Percentiles rank a stretch among this genome's conserved stretches.
These are phyloP conservation scores for Epinotia bilunana DNA, from an alignment of 2,888 invertebrate genomes.

Conservation along the genomic window DNA sequence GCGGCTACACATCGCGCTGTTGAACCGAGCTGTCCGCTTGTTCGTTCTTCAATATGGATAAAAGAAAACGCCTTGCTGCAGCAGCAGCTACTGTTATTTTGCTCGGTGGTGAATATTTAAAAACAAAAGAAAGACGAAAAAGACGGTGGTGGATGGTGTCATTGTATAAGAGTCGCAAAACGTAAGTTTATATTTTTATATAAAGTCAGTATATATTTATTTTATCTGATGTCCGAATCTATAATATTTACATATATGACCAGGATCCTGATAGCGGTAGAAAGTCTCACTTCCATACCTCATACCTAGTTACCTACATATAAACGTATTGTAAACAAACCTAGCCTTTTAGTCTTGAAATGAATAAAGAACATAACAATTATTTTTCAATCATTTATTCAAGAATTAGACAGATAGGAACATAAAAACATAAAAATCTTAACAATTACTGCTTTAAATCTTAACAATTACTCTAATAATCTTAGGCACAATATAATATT, in stretches of 20 bases:
- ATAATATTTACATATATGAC: slow-evolving; percentile 41
- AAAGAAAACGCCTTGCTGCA: slow-evolving; percentile 36
- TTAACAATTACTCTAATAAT: neutral
- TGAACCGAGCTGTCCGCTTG: slow-evolving; percentile 29
- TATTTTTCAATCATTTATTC: slow-evolving; percentile 41
- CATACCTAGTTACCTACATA: slow-evolving; percentile 38
- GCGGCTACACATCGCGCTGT: slow-evolving; percentile 20
- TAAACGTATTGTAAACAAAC: slow-evolving; percentile 27
- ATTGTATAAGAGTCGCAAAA: slow-evolving; percentile 41
- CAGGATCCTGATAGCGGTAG: slow-evolving; percentile 42
- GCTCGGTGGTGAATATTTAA: slow-evolving; percentile 32
- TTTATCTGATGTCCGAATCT: slow-evolving; percentile 41
- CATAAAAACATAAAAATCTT: slow-evolving; percentile 21
- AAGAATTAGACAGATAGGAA: slow-evolving; percentile 35
- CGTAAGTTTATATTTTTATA: slow-evolving; percentile 23
- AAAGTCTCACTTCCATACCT: slow-evolving; percentile 40
- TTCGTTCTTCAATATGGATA: slow-evolving; percentile 38
- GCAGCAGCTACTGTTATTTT: slow-evolving; percentile 38
- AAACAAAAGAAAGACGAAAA: slow-evolving; percentile 34
- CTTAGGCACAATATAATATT: slow-evolving; percentile 33
- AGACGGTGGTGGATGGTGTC: slow-evolving; percentile 35
- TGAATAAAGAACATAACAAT: slow-evolving; percentile 40
- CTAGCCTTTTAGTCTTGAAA: slow-evolving; percentile 38
- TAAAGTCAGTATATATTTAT: slow-evolving; percentile 34
- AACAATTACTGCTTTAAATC: slow-evolving; percentile 30